phyloP scores from a whole-genome alignment of 2,797 vertebrate genomes.

The Paratrypauchen microcephalus region DNA sequence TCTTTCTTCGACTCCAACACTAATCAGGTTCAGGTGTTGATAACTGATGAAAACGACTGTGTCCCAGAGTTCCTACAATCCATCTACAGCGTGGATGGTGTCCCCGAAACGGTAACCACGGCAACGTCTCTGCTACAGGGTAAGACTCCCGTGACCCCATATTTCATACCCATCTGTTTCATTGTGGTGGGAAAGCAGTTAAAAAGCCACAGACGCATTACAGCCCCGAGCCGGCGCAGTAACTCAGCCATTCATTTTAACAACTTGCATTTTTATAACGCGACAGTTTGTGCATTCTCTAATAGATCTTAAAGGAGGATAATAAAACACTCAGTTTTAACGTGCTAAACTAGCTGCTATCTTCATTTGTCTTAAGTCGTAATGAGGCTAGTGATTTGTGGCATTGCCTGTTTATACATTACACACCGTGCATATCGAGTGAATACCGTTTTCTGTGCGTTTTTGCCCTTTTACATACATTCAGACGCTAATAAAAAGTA shows the following conservation, averaged over 20 bases:
- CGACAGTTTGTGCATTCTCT: slow-evolving; percentile 15
- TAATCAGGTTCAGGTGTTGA: slow-evolving; percentile 84
- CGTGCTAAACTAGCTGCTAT: slow-evolving; percentile 13
- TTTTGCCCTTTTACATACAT: no score
- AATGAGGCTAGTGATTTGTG: slow-evolving; percentile 30
- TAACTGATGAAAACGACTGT: slow-evolving; percentile 87
- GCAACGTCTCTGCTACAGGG: slow-evolving; percentile 89
- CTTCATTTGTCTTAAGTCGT: slow-evolving; percentile 39
- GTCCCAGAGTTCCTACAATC: slow-evolving; percentile 86
- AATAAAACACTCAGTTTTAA: slow-evolving; percentile 22
- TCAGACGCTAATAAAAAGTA: not conserved
- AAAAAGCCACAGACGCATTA: slow-evolving; percentile 32
- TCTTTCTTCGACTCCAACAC: slow-evolving; percentile 12
- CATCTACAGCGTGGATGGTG: slow-evolving; percentile 85
- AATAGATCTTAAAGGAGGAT: slow-evolving; percentile 25
- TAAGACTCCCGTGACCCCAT: slow-evolving; percentile 60
- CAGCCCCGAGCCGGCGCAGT: slow-evolving; percentile 3
- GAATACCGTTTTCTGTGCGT: not conserved
- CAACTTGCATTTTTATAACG: slow-evolving; percentile 1
- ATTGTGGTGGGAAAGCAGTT: slow-evolving; percentile 30
- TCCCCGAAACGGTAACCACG: slow-evolving; percentile 86
- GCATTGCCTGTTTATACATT: slow-evolving; percentile 16
- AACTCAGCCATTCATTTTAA: slow-evolving; percentile 14
- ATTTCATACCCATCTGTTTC: slow-evolving; percentile 56
- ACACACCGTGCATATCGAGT: not conserved